Conservation (phyloP, 2,888 invertebrate species). For the Vannuccia rotundouncinata region DNA sequence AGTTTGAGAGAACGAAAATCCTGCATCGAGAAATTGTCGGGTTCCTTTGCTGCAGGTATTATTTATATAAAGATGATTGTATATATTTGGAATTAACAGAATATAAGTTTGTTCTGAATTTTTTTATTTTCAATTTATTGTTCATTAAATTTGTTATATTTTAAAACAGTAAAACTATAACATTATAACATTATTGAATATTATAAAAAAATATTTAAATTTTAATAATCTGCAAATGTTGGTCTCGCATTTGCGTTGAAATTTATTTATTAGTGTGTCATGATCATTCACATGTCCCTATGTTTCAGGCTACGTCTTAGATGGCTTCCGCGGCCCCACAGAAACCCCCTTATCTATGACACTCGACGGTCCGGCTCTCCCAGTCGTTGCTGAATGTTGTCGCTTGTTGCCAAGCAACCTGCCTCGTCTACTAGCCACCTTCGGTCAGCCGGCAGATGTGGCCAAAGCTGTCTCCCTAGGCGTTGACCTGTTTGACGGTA, state of each 20-base stretch:
- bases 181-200: no score
- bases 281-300: not conserved
- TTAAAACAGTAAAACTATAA: no score
- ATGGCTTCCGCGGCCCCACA: not conserved
- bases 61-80: no score
- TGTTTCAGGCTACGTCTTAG: not conserved
- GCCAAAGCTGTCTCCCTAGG: not conserved
- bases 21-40: not conserved
- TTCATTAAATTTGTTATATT: no score
- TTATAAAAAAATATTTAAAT: no score
- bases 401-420: not conserved
- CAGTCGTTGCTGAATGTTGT: not conserved
- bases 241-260: no score
- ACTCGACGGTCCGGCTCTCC: not conserved
- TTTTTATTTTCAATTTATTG: no score
- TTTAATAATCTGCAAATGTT: no score
- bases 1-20: not conserved
- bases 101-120: no score
- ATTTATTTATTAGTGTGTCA: no score
- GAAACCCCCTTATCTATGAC: not conserved
- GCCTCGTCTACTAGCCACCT: not conserved
- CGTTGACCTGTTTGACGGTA: constrained; percentile 7
- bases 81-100: no score
- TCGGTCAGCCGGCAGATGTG: constrained; percentile 15
- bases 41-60: not conserved